phyloP scores from a whole-genome alignment of 2,797 vertebrate species.

The Pampus argenteus region DNA sequence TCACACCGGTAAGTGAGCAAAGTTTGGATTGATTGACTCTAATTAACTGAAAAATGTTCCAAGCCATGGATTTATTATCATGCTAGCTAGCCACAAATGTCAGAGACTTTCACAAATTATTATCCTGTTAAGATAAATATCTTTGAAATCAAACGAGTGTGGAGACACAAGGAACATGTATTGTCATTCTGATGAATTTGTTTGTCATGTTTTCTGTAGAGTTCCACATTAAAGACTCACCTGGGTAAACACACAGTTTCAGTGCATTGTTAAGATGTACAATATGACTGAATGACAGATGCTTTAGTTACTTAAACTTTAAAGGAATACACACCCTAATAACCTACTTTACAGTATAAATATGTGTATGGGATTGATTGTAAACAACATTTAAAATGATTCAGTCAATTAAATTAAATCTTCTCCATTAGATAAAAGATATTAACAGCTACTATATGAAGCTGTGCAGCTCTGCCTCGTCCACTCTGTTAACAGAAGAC shows the following conservation, averaged over 20 bases:
- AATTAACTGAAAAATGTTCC: conserved; percentile 99
- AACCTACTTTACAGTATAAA: conserved; percentile 2
- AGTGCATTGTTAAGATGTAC: conserved; percentile 54
- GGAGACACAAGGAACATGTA: conserved; percentile 84
- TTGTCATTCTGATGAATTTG: conserved; percentile 85
- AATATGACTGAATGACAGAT: conserved; percentile 73
- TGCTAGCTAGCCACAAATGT: conserved; percentile 99
- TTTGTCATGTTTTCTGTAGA: conserved; percentile 82
- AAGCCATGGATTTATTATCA: conserved; percentile 99
- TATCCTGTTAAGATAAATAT: conserved; percentile 91
- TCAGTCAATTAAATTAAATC: neutral
- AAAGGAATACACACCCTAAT: conserved; percentile 47
- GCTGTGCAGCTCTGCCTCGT: conserved; percentile 26
- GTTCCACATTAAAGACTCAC: conserved; percentile 75
- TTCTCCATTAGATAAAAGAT: neutral
- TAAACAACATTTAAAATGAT: conserved; percentile 6
- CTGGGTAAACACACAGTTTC: conserved; percentile 74
- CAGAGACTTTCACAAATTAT: conserved; percentile 91
- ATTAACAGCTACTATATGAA: conserved; percentile 15
- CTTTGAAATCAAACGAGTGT: conserved; percentile 87
- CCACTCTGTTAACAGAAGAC: conserved; percentile 56
- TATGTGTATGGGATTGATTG: neutral
- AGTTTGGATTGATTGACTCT: conserved; percentile 99
- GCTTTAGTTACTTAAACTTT: conserved; percentile 58
- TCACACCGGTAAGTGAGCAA: conserved; percentile 99